Conservation (phyloP, 2,888 invertebrate species). For the Rhaphigaster nebulosa region DNA sequence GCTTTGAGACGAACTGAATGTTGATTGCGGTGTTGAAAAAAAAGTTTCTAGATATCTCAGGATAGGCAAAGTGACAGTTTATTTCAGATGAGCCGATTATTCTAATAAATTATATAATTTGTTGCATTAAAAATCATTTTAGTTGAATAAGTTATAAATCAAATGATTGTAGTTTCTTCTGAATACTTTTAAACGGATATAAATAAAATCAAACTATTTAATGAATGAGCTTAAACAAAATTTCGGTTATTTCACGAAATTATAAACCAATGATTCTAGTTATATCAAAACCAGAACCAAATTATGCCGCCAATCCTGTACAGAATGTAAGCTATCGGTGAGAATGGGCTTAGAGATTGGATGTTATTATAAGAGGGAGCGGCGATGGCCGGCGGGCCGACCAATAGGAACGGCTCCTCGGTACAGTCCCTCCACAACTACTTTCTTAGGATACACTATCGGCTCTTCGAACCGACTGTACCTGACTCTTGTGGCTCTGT, state of each 20-base stretch:
- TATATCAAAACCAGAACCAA: background rate
- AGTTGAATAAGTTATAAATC: too few relatives aligned
- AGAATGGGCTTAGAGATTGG: conserved; percentile 36
- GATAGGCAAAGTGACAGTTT: too few relatives aligned
- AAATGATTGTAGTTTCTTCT: too few relatives aligned
- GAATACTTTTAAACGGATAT: too few relatives aligned
- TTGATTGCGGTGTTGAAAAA: too few relatives aligned
- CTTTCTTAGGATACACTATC: conserved; percentile 31
- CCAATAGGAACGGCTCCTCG: background rate
- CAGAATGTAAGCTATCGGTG: background rate
- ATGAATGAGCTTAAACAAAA: background rate
- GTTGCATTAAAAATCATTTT: too few relatives aligned
- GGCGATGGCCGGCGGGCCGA: conserved; percentile 22
- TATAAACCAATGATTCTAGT: background rate
- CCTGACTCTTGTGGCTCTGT: background rate
- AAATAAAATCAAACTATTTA: background rate
- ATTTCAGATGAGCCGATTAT: too few relatives aligned
- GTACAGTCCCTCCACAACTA: conserved; percentile 25
- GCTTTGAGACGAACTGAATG: too few relatives aligned
- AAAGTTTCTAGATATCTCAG: too few relatives aligned
- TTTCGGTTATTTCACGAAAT: background rate
- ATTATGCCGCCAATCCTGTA: background rate
- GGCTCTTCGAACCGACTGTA: background rate
- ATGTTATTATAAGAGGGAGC: conserved; percentile 45
- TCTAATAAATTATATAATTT: too few relatives aligned